Evolutionary conservation across 2,113 vertebrate species (phyloP), one percentile per base, ranked within the genome.

Genomic region (Trogon surrucura): DNA sequence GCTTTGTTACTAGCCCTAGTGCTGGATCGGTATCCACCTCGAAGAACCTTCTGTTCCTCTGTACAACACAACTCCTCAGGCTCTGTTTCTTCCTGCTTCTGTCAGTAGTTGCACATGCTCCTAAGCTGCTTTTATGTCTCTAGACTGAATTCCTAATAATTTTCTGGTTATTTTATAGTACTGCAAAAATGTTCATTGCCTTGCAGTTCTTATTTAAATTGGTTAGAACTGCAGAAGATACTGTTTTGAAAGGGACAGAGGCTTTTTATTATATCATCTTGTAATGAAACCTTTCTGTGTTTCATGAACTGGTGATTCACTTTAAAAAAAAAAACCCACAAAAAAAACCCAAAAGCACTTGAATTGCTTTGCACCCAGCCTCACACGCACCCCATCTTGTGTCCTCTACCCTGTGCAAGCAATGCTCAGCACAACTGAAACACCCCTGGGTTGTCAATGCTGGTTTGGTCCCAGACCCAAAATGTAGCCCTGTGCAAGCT

Each of bases 361-460:
- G 0, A 48, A 29, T 61, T 73, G 11, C 53, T 82, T 82, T 17
- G 19, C 56, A 34, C 23, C 7, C 29, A 48, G 17, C 6, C 26
- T 17, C 11, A 18, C 47, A 7, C 17, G 20, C 10, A 9, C 13
- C 21, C 22, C 10, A 5, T 25, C 29, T 17, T 0, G 0, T 11
- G 8, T 80, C 41, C 41, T 41, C 41, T 41, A 6, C 15, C 5
- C 16, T 50, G 34, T 30, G 34, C 5, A 41, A n/a, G 36, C 18
- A 2, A 30, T 51, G 60, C 34, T 44, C 30, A 73, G 25, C 51
- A 29, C 11, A 44, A 34, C 41, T 5, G 21, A 38, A 48, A 38
- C 41, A 27, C 23, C 22, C 6, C 27, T 16, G 27, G 8, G 10
- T 62, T n/a, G n/a, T 16, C 48, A 62, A 13, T 7, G 2, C 14